Conservation (phyloP, 1,140 invertebrate genomes). For the Apocrypta bakeri region DNA sequence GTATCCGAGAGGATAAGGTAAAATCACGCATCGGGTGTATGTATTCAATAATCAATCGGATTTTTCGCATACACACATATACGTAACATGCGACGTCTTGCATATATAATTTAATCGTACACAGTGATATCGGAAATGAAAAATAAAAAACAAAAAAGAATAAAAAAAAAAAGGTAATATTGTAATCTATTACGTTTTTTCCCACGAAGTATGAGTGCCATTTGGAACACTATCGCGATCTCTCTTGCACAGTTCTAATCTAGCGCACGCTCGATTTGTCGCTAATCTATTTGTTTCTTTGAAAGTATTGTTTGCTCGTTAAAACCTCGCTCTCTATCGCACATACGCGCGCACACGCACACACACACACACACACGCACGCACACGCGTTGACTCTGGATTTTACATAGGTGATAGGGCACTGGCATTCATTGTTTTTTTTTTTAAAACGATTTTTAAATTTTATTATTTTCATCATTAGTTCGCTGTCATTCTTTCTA, state of each 20-base stretch:
- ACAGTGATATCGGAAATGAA: too few species aligned
- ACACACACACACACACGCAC: constrained; percentile 51
- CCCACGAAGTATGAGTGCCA: constrained; percentile 50
- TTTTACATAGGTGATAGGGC: neutral
- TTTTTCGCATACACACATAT: neutral
- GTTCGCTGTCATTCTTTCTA: constrained; percentile 52
- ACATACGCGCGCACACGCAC: constrained; percentile 49
- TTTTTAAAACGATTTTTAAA: neutral
- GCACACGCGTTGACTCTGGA: constrained; percentile 34
- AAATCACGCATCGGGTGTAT: constrained; percentile 20
- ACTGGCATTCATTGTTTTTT: constrained; percentile 19
- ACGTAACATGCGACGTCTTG: too few species aligned
- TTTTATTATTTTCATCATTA: constrained; percentile 10
- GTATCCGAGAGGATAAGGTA: constrained; percentile 25
- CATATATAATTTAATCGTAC: too few species aligned
- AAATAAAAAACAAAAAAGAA: constrained; percentile 2
- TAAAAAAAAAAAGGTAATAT: constrained; percentile 29
- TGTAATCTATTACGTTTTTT: constrained; percentile 44
- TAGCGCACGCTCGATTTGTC: neutral
- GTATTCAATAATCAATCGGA: neutral
- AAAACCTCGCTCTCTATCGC: constrained; percentile 21
- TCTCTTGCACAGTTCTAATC: constrained; percentile 32
- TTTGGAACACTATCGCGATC: constrained; percentile 53
- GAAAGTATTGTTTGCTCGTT: neutral
- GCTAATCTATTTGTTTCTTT: constrained; percentile 11